Percentiles rank a stretch among this genome's conserved stretches.
Evolutionary conservation across 2,888 invertebrate species (phyloP).

Genomic region (Amorpha juglandis): DNA sequence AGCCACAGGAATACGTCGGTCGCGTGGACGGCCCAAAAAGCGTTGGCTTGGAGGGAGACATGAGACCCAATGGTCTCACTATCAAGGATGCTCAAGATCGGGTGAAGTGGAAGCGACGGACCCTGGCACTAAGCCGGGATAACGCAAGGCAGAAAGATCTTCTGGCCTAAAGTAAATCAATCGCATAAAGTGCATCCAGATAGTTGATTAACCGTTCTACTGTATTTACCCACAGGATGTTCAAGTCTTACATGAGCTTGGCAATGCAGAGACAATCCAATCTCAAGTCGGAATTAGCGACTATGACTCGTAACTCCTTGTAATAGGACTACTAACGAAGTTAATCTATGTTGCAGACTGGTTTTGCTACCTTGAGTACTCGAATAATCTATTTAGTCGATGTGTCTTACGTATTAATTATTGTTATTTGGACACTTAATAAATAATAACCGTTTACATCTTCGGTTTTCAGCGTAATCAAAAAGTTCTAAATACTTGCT

Average conservation of each 20-base stretch:
- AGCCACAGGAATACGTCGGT: too few relatives aligned
- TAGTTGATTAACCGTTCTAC: conserved; percentile 35
- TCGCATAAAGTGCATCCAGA: neutral
- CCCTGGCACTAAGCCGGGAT: too few relatives aligned
- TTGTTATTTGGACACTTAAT: too few relatives aligned
- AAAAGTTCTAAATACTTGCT: neutral
- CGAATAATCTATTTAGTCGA: neutral
- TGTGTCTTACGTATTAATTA: neutral
- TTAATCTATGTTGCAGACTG: conserved; percentile 31
- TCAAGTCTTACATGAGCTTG: conserved; percentile 37
- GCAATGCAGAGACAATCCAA: conserved; percentile 50
- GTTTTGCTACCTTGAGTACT: neutral
- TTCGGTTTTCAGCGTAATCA: neutral
- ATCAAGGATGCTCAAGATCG: too few relatives aligned
- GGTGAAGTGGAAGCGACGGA: too few relatives aligned
- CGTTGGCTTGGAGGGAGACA: too few relatives aligned
- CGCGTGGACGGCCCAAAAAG: too few relatives aligned
- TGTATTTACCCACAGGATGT: conserved; percentile 37
- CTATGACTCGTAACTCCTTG: conserved; percentile 33
- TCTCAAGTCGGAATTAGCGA: conserved; percentile 50
- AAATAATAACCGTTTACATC: neutral
- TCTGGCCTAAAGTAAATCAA: neutral
- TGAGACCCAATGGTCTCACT: too few relatives aligned
- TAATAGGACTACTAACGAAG: conserved; percentile 29
- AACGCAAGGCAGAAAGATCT: too few relatives aligned